Conservation (phyloP, 2,113 vertebrate species). For the Crocuta crocuta region DNA sequence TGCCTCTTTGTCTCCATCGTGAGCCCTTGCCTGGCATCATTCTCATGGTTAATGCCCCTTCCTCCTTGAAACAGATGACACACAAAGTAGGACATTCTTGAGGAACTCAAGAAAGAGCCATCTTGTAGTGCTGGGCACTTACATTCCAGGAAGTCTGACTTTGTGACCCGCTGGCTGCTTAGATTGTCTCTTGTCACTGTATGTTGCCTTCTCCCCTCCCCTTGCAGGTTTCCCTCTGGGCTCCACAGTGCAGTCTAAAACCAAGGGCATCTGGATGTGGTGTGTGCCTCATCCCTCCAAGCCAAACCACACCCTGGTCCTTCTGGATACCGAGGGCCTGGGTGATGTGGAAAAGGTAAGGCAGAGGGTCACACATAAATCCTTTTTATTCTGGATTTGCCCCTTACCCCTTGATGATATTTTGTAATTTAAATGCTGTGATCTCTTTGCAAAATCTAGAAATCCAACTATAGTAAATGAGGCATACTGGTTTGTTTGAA, state of each 20-base stretch:
- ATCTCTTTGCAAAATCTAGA: neutral
- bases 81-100: neutral
- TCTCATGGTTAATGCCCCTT: neutral
- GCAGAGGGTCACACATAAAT: neutral
- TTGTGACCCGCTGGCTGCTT: neutral
- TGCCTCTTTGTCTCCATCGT: neutral
- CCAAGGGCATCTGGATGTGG: constrained; percentile 85
- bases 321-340: constrained; percentile 81
- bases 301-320: constrained; percentile 69
- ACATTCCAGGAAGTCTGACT: neutral
- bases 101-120: neutral
- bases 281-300: constrained; percentile 73
- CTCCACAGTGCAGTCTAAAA: constrained; percentile 77
- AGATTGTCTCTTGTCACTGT: neutral
- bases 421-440: neutral
- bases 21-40: neutral
- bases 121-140: neutral
- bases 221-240: constrained; percentile 81
- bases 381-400: neutral
- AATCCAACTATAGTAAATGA: neutral
- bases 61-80: neutral
- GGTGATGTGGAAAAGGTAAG: constrained; percentile 82
- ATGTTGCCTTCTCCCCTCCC: neutral
- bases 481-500: neutral
- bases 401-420: neutral